Conservation (phyloP, 2,888 invertebrate genomes). For the Chouioia cunea region DNA sequence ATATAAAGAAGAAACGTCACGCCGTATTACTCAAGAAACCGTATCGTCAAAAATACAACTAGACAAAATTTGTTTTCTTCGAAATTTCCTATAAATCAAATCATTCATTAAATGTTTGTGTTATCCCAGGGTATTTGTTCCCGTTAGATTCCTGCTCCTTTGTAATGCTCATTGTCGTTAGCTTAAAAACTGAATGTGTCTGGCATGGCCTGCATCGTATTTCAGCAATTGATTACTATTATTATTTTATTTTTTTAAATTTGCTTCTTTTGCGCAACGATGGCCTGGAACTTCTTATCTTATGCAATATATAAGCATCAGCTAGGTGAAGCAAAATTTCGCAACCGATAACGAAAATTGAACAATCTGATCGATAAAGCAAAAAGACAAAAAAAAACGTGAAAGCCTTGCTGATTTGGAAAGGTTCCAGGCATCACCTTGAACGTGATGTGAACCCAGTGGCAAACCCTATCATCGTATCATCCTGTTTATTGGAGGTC, state of each 20-base stretch:
- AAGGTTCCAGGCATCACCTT: constrained; percentile 45
- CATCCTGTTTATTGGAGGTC: constrained; percentile 19
- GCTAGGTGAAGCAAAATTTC: too few relatives aligned
- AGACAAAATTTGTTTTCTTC: not conserved
- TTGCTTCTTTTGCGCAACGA: constrained; percentile 37
- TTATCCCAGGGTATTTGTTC: constrained; percentile 2
- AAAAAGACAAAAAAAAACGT: not conserved
- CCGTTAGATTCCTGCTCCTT: constrained; percentile 25
- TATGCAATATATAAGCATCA: too few relatives aligned
- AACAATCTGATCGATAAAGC: too few relatives aligned
- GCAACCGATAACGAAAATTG: too few relatives aligned
- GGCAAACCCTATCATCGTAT: constrained; percentile 22
- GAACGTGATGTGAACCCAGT: not conserved
- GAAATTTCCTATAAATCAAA: not conserved
- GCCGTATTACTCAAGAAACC: too few relatives aligned
- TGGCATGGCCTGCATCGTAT: constrained; percentile 66
- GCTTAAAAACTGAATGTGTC: constrained; percentile 66
- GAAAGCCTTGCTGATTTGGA: constrained; percentile 39
- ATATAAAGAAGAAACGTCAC: too few relatives aligned
- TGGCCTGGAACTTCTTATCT: constrained; percentile 22
- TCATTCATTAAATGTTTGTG: not conserved
- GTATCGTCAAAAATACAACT: too few relatives aligned
- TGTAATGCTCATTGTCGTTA: constrained; percentile 66
- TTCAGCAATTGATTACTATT: too few relatives aligned
- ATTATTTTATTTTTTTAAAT: constrained; percentile 28